Base-by-base conservation (phyloP, 2,888 invertebrate species). In the Cylloceria caligata region DNA sequence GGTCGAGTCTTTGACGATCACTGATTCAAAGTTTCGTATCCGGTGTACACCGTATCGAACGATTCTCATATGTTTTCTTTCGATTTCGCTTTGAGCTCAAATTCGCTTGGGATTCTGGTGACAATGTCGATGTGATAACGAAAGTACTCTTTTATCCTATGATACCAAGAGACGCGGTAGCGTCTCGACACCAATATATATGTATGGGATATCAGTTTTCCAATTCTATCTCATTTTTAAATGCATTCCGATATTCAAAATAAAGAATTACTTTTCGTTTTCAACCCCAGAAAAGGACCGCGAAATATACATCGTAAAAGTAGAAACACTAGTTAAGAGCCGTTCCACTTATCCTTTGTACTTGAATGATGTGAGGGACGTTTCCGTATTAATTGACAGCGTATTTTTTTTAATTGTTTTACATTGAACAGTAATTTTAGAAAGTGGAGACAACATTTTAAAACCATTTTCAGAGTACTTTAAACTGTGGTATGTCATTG, bases 1-100 rank as follows among this genome's bases (percentile, higher is more conserved):
- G 68, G 45, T 76, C 68, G 24, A 47, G 34, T 60, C 67, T 60
- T 60, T 24, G 73, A 47, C 57, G 47, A 73, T 67, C 65, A 21
- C 65, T 34, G 42, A 60, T 52, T 39, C 73, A 36, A 64, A 64
- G 27, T 49, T 74, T 39, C 39, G 16, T 19, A 34, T 11, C 27
- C 45, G 16, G 27, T 45, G 30, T 72, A 57, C 60, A 42, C 42
- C n/a, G n/a, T n/a, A 7, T 19, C 45, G 7, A 9, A 42, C 45
- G 42, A 30, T 30, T 21, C 72, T 62, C 13, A 7, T 34, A 11
- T 73, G 36, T 73, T 62, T 62, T 49, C 49, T 62, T 73, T 73
- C 49, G 47, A 47, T 60, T 72, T 73, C 21, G 34, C 27, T n/a
- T 39, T 7, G 42, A 57, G 34, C n/a, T 57, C 30, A 6, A 16